Base-by-base conservation (phyloP, 2,888 invertebrate species). In the Caenorhabditis angaria region DNA sequence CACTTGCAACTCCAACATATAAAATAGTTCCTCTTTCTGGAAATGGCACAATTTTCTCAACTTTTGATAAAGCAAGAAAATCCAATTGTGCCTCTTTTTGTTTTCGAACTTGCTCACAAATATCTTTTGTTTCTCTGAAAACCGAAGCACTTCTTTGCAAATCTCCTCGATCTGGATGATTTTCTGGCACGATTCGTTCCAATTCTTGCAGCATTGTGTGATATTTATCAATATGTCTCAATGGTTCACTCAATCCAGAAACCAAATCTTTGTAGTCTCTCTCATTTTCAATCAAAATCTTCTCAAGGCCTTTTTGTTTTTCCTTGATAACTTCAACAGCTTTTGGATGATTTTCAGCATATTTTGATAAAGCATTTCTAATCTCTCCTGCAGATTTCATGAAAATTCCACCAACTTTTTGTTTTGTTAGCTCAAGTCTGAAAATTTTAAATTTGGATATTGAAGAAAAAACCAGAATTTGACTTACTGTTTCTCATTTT, bases 61-160 rank as follows among this genome's bases (percentile, higher is more conserved):
- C 94, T 56, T 94, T 94, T 0, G 95, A 94, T 0, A 93, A 94
- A n/a, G 70, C 60, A 78, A 97, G 91, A 65, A 99, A 94, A 90
- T 97, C 97, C 70, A 96, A 90, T 85, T 99, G 97, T 81, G 96
- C 90, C 89, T 99, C 97, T 88, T 95, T 96, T 88, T 97, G 95
- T 20, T 95, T 92, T 50, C 97, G 91, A 48, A 93, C 91, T 28
- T 93, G 92, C 61, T 93, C 92, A 89, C 96, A 96, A 22, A 92
- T 92, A 82, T 93, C 92, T 95, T 95, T 93, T 85, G 99, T 93
- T 85, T 97, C 96, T 88, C 95, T 94, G 88, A 94, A 99, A 47
- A 97, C 94, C 80, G 93, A 92, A 76, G 95, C 93, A 53, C 97
- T 95, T 78, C 97, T 91, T 88, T 97, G 97, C 0, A 96, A 94